Conservation (phyloP, 2,888 invertebrate genomes). For the Ashinkailepas kermadecensis region DNA sequence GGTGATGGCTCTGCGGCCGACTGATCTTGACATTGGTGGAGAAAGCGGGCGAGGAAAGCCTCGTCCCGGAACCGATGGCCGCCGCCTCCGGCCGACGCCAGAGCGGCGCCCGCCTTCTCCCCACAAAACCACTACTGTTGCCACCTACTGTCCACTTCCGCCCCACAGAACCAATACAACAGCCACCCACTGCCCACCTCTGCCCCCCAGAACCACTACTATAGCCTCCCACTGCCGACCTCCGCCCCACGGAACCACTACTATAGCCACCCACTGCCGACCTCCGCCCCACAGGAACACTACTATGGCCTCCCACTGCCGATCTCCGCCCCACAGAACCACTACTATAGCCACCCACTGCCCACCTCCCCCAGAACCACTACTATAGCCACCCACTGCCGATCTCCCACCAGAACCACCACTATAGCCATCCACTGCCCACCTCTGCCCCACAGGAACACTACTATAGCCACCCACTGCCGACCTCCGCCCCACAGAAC, state of each 20-base stretch:
- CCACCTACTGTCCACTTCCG: too few species aligned
- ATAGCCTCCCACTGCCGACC: not conserved
- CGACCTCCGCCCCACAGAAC: too few species aligned
- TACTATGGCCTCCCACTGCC: not conserved
- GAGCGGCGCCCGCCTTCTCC: not conserved
- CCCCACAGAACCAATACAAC: too few species aligned
- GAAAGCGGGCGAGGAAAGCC: not conserved
- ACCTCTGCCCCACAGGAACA: too few species aligned
- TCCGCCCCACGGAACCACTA: not conserved
- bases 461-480: too few species aligned
- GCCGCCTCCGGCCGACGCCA: not conserved
- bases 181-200: too few species aligned
- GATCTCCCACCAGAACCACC: too few species aligned
- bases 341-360: not conserved
- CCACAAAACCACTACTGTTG: too few species aligned
- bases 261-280: not conserved
- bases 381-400: too few species aligned
- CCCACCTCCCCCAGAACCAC: not conserved
- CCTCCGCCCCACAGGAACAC: not conserved
- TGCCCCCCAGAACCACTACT: not conserved
- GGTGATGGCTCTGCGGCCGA: too few species aligned
- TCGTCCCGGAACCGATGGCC: not conserved
- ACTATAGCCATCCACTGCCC: too few species aligned
- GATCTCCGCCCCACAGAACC: not conserved
- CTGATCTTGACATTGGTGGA: conserved; percentile 5